Percentiles rank a stretch among this genome's conserved stretches.
Evolutionary conservation across 2,113 vertebrate genomes (phyloP).

Genomic region (Forbesichthys agassizii): DNA sequence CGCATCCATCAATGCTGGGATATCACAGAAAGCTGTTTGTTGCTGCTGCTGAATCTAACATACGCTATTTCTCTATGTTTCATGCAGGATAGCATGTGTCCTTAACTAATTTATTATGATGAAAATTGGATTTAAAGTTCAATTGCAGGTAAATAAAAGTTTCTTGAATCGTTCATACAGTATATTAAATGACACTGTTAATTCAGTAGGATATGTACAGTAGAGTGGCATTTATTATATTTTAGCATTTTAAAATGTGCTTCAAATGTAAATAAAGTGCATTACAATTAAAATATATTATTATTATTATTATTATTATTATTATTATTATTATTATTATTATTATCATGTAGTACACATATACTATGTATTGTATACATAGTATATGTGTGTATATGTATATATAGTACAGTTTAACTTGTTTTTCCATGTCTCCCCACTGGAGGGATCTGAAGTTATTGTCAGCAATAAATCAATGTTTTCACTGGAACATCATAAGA

Average conservation of each 20-base stretch:
- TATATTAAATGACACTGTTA: conserved; percentile 1
- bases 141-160: not conserved
- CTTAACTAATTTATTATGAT: conserved; percentile 3
- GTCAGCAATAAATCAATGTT: too few relatives aligned
- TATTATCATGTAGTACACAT: not conserved
- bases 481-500: too few relatives aligned
- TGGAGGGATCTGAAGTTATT: too few relatives aligned
- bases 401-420: too few relatives aligned
- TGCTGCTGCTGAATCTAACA: not conserved
- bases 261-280: too few relatives aligned
- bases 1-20: not conserved
- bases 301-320: not conserved
- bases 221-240: not conserved
- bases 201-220: not conserved
- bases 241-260: not conserved
- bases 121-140: not conserved
- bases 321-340: not conserved
- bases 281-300: not conserved
- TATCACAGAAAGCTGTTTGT: not conserved
- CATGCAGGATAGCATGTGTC: too few relatives aligned
- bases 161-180: not conserved
- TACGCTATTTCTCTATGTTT: too few relatives aligned
- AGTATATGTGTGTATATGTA: too few relatives aligned
- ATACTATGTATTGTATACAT: not conserved
- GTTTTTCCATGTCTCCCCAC: too few relatives aligned